A percentile compares a stretch with the other conserved stretches of the same genome.
phyloP scores from a whole-genome alignment of 2,113 vertebrate genomes.

The Mus musculus region DNA sequence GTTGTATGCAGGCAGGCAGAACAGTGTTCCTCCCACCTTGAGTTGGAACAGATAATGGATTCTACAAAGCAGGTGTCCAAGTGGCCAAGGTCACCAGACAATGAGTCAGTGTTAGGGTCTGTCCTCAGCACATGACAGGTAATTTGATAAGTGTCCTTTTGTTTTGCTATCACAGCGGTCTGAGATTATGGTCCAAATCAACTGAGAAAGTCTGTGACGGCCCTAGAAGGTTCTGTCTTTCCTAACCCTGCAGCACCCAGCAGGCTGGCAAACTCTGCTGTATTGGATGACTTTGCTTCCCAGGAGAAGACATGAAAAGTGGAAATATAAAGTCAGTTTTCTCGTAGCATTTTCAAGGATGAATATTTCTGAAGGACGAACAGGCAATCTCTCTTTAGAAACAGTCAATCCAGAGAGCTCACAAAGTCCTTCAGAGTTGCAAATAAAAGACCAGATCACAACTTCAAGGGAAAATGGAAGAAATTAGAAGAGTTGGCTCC shows the following conservation, averaged over 20 bases:
- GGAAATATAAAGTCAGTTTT: slow-evolving; percentile 73
- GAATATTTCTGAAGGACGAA: slow-evolving; percentile 69
- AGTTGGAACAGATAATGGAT: slow-evolving; percentile 78
- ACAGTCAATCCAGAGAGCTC: slow-evolving; percentile 60
- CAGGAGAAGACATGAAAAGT: slow-evolving; percentile 2
- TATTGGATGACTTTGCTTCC: slow-evolving; percentile 64
- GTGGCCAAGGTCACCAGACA: slow-evolving; percentile 76
- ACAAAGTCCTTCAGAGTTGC: slow-evolving; percentile 71
- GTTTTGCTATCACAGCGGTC: slow-evolving; percentile 72
- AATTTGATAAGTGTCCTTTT: slow-evolving; percentile 66
- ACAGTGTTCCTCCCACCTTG: slow-evolving; percentile 72
- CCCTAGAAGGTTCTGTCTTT: slow-evolving; percentile 69
- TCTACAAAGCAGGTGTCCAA: slow-evolving; percentile 72
- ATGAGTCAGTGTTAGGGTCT: slow-evolving; percentile 70
- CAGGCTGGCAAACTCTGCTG: background rate
- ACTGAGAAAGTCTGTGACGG: slow-evolving; percentile 48
- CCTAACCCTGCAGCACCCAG: slow-evolving; percentile 41
- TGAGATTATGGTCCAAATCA: slow-evolving; percentile 62
- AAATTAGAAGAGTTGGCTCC: slow-evolving; percentile 50
- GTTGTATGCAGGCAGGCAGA: slow-evolving; percentile 69
- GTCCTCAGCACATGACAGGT: slow-evolving; percentile 67
- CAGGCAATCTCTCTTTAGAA: slow-evolving; percentile 63
- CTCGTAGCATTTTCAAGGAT: slow-evolving; percentile 68
- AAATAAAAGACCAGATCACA: slow-evolving; percentile 54
- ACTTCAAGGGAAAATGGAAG: slow-evolving; percentile 55